Evolutionary conservation across 2,797 vertebrate genomes (phyloP).

Genomic region (Pyrocephalus nanus): DNA sequence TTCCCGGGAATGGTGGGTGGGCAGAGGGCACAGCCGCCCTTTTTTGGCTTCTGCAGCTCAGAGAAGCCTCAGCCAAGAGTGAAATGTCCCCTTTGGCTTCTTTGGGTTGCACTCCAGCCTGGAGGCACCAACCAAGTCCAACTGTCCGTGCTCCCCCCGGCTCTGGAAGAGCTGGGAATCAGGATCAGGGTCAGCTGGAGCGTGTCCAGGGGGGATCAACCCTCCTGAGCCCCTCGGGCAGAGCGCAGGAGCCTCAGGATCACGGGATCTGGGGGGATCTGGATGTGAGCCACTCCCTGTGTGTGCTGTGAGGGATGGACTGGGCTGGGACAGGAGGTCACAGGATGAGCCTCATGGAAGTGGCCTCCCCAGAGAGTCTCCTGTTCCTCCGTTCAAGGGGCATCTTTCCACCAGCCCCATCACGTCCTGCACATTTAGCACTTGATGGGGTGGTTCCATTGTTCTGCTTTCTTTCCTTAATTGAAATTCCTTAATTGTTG

Average conservation of each 20-base stretch:
- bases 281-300: neutral
- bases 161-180: neutral
- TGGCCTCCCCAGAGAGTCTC: neutral
- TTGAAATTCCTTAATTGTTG: neutral
- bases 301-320: neutral
- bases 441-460: neutral
- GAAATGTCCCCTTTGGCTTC: neutral
- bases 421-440: neutral
- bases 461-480: neutral
- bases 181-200: neutral
- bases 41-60: neutral
- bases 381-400: neutral
- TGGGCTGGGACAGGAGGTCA: neutral
- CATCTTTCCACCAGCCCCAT: neutral
- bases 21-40: neutral
- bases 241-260: accelerated
- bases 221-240: neutral
- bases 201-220: neutral
- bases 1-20: neutral
- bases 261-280: neutral
- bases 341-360: neutral
- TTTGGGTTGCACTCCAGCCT: neutral
- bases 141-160: neutral
- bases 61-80: neutral
- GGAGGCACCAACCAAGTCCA: neutral